Base-by-base conservation (phyloP, 2,113 vertebrate genomes). In the Oncorhynchus nerka region DNA sequence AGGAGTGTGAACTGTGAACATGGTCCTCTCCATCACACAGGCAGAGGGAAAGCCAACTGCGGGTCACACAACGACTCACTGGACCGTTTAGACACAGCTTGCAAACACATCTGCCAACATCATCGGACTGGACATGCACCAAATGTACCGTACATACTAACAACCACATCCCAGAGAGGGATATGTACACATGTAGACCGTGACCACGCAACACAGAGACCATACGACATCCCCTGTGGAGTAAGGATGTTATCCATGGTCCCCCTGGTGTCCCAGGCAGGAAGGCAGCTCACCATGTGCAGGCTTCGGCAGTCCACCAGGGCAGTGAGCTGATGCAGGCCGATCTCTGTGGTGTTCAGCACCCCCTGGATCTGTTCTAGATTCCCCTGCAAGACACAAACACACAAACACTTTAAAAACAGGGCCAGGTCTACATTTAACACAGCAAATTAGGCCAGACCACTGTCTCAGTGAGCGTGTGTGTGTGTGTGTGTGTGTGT, bases 221-320 rank as follows among this genome's bases (percentile, higher is more conserved):
- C 3, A 1, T 5, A 66, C 20, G 22, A 24, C 13, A 13, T 5
- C 59, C 59, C 59, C 59, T 16, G 7, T 22, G 5, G 59, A 62
- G 59, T n/a, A 22, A 24, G 59, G n/a, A 62, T 11, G 59, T 22
- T 22, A 62, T n/a, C n/a, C n/a, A 7, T n/a, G 59, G n/a, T 28
- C 74, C 49, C 15, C 62, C 5, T 32, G 7, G 19, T 5, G 69
- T 67, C 73, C 68, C 5, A 39, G 45, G 45, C 51, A 3, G 26
- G 22, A 66, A 61, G n/a, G 64, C n/a, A 65, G 77, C 71, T 96
- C 92, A 99, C 98, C 97, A 99, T 93, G 87, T 99, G 97, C 71
- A 99, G 93, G 87, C 98, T 98, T 71, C 97, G 96, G 51, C 98
- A 99, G 93, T 99, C 97, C 70, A 99, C 97, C 83, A 99, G 89